These are phyloP conservation scores for Leptopilina boulardi DNA, from an alignment of 1,140 invertebrate species.

Conservation along the genomic window DNA sequence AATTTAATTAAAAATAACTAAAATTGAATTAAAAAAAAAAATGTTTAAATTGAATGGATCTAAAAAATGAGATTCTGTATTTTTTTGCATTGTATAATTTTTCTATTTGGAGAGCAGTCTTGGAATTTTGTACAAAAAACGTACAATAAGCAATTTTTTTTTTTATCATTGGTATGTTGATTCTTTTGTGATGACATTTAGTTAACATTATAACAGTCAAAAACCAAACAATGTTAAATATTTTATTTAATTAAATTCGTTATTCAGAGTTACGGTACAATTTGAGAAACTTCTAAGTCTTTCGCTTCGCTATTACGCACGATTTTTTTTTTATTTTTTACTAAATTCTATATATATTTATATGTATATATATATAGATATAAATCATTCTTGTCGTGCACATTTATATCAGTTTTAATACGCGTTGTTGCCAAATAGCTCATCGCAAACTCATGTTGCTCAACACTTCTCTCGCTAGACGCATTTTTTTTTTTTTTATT, in stretches of 20 bases:
- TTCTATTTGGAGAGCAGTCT: constrained; percentile 33
- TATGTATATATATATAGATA: not conserved
- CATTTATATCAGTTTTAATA: constrained; percentile 8
- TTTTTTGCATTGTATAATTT: constrained; percentile 22
- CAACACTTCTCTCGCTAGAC: not conserved
- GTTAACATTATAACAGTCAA: constrained; percentile 33
- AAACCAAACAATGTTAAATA: constrained; percentile 33
- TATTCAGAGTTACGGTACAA: constrained; percentile 26
- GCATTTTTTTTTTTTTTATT: not conserved
- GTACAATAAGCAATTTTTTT: constrained; percentile 27
- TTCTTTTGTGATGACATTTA: constrained; percentile 23
- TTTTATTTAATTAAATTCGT: constrained; percentile 34
- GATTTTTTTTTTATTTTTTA: constrained; percentile 12
- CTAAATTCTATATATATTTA: constrained; percentile 6
- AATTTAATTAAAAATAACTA: too few relatives aligned
- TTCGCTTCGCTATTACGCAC: constrained; percentile 25
- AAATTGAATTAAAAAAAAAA: too few relatives aligned
- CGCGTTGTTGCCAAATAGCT: constrained; percentile 10
- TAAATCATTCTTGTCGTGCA: constrained; percentile 24
- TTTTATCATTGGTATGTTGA: constrained; percentile 8
- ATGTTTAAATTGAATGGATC: too few relatives aligned
- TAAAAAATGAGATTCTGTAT: not conserved
- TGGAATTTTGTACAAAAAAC: constrained; percentile 33
- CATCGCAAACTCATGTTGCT: not conserved
- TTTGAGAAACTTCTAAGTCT: not conserved